Evolutionary conservation across 2,113 vertebrate genomes (phyloP), one percentile per base, ranked within the genome.

Genomic region (Poeciliopsis prolifica): DNA sequence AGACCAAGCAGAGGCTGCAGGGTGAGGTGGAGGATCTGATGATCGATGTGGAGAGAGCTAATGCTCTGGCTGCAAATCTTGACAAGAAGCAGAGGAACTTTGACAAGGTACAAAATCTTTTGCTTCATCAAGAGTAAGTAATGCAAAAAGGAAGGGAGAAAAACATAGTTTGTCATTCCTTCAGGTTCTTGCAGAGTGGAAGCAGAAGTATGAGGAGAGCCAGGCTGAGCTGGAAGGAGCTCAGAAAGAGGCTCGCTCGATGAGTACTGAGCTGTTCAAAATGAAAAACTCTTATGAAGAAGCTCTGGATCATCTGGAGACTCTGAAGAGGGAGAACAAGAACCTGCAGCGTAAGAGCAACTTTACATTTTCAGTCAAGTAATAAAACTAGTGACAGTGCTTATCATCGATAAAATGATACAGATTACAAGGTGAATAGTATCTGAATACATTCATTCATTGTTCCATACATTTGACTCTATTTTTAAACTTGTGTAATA

Each of bases 281-380:
- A 83, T 96, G 93, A 97, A 96, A 77, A 96, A 95, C 3, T 94
- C 95, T 33, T 97, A 95, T 5, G 95, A 96, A 83, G 96, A 97
- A 86, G 77, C 93, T 80, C 83, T 97, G 68, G 95, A 96, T 70
- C 95, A 96, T 0, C 91, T 98, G 4, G 95, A 96, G 87, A 96
- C 95, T 0, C 63, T 95, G 72, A 97, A 95, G 89, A 87, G 96
- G 91, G 93, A 98, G 82, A 94, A 94, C 88, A 94, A 94, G 35
- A 94, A 93, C 30, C 88, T 94, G 35, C 94, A 94, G 78, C 92
- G 94, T 94, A 91, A n/a, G 88, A 65, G 63, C 44, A 64, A 4
- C 61, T 78, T 74, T 30, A 7, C 15, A 69, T 60, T 24, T 58
- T 73, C 6, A 61, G n/a, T 67, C 22, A 13, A 51, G n/a, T 5